phyloP scores from a whole-genome alignment of 1,140 invertebrate species.

The Tetragnatha versicolor region DNA sequence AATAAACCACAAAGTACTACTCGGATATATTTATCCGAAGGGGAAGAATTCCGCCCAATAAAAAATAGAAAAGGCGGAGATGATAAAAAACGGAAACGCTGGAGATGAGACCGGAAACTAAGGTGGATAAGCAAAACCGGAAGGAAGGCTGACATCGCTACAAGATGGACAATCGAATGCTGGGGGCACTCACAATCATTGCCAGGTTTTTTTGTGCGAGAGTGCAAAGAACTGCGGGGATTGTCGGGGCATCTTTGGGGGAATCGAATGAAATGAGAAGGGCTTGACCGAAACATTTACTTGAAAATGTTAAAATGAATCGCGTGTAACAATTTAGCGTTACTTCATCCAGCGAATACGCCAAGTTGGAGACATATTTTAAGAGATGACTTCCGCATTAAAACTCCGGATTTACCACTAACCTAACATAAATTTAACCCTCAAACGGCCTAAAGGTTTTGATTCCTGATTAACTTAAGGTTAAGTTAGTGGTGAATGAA shows the following conservation, averaged over 20 bases:
- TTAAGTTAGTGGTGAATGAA: too few species aligned
- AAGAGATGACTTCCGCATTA: too few species aligned
- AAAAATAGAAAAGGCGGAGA: constrained; percentile 8
- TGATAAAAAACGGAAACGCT: constrained; percentile 43
- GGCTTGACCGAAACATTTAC: too few species aligned
- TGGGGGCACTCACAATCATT: constrained; percentile 23
- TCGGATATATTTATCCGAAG: not conserved
- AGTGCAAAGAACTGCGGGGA: constrained; percentile 44
- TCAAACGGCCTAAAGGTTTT: too few species aligned
- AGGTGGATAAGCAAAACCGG: constrained; percentile 51
- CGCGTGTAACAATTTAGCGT: too few species aligned
- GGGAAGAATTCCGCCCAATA: not conserved
- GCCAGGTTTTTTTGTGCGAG: constrained; percentile 31
- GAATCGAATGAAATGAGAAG: constrained; percentile 13
- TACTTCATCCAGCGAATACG: too few species aligned
- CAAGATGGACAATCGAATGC: constrained; percentile 47
- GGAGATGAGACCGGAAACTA: constrained; percentile 50
- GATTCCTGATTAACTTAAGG: too few species aligned
- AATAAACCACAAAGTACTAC: constrained; percentile 48
- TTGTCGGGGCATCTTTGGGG: constrained; percentile 16
- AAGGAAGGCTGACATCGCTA: constrained; percentile 49
- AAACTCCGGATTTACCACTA: too few species aligned
- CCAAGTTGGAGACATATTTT: too few species aligned
- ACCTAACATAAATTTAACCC: too few species aligned
- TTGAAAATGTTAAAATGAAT: too few species aligned